A percentile compares a stretch with the other conserved stretches of the same genome.
phyloP scores from a whole-genome alignment of 2,797 vertebrate species.

The Pachyuromys duprasi region DNA sequence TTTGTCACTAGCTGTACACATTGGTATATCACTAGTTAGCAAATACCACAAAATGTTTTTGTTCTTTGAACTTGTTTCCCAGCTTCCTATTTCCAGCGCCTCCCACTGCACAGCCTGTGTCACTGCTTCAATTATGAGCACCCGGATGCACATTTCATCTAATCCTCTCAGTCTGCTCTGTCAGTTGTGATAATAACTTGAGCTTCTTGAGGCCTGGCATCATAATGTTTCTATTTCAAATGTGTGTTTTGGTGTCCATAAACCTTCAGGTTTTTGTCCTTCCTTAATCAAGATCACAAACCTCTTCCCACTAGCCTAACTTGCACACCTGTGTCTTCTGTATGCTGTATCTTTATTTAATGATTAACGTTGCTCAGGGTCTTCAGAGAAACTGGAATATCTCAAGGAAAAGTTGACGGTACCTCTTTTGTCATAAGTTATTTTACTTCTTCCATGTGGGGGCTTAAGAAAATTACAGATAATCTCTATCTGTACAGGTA shows the following conservation, averaged over 20 bases:
- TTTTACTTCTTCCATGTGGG: slow-evolving; percentile 4
- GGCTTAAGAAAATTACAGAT: background rate
- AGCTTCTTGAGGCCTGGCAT: slow-evolving; percentile 19
- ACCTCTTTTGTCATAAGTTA: background rate
- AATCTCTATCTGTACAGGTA: background rate
- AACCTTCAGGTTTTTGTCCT: slow-evolving; percentile 16
- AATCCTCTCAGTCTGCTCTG: background rate
- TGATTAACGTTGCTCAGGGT: background rate
- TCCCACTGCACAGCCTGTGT: background rate
- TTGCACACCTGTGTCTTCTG: background rate
- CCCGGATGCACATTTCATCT: background rate
- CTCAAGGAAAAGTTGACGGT: background rate
- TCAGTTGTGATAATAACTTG: slow-evolving; percentile 22
- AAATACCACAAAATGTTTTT: background rate
- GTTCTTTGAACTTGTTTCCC: slow-evolving; percentile 31
- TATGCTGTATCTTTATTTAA: slow-evolving; percentile 12
- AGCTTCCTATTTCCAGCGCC: background rate
- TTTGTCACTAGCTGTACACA: background rate
- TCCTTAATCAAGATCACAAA: background rate
- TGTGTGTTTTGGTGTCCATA: background rate
- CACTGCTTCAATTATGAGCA: background rate
- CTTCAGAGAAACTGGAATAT: background rate
- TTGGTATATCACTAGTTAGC: background rate
- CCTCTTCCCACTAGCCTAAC: background rate
- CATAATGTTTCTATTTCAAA: background rate